phyloP scores from a whole-genome alignment of 2,797 vertebrate species.

The Apodemus agrarius region DNA sequence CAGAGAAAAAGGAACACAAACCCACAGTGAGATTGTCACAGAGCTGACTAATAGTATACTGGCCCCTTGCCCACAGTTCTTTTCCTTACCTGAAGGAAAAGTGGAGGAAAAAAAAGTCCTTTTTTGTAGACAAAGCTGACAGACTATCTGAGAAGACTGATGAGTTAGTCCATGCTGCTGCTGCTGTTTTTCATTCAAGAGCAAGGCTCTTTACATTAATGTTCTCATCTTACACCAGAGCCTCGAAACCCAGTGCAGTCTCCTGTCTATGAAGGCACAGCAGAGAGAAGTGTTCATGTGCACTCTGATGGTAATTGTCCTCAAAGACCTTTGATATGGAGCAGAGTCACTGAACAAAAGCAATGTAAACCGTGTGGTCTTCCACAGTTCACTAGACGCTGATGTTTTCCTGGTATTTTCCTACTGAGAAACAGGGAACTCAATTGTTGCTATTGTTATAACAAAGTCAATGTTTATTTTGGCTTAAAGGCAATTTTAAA shows the following conservation, averaged over 20 bases:
- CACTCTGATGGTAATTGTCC: neutral
- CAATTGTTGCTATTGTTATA: neutral
- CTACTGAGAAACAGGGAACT: neutral
- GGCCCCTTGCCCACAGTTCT: neutral
- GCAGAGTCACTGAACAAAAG: neutral
- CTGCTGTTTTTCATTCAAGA: neutral
- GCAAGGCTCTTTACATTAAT: neutral
- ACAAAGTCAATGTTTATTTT: neutral
- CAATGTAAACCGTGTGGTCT: neutral
- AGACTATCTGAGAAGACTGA: neutral
- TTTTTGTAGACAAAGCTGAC: neutral
- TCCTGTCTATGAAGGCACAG: neutral
- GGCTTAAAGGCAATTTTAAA: neutral
- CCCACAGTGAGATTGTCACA: neutral
- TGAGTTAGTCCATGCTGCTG: neutral
- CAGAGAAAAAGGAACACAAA: neutral
- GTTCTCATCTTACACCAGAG: neutral
- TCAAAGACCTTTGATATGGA: neutral
- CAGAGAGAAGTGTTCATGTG: neutral
- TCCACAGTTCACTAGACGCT: neutral
- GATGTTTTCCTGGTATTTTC: neutral
- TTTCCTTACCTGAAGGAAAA: neutral
- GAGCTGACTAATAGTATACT: neutral
- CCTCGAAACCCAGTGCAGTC: neutral
- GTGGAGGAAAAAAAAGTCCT: neutral